These are phyloP conservation scores for Lasioglossum albipes DNA, from an alignment of 1,140 invertebrate genomes.

Conservation along the genomic window DNA sequence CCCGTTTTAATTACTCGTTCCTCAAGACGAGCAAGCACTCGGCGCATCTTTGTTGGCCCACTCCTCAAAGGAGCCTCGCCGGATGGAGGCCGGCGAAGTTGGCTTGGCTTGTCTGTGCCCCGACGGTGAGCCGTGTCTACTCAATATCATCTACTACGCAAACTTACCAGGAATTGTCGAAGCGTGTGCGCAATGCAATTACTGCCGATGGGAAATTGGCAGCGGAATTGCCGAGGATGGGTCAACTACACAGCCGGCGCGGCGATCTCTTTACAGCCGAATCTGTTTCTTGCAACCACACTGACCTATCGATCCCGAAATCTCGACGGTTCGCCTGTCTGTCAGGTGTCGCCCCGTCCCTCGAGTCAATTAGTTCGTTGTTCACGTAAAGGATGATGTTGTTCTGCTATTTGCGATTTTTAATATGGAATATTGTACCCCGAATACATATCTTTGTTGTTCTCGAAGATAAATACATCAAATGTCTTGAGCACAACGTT, in stretches of 20 bases:
- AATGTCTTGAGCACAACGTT: too few species aligned
- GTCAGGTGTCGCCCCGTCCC: too few species aligned
- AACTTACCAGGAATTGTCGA: constrained; percentile 55
- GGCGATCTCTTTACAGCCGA: constrained; percentile 44
- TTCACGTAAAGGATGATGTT: too few species aligned
- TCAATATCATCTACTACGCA: constrained; percentile 32
- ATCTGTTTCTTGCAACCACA: constrained; percentile 12
- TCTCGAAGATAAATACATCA: too few species aligned
- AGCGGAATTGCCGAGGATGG: constrained; percentile 32
- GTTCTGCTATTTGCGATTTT: too few species aligned
- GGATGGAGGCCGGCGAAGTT: background rate
- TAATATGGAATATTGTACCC: too few species aligned
- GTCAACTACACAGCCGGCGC: constrained; percentile 28
- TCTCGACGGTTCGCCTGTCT: too few species aligned
- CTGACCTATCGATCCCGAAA: background rate
- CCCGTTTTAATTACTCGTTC: constrained; percentile 9
- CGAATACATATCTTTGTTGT: too few species aligned
- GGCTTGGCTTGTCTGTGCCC: background rate
- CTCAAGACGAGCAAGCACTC: too few species aligned
- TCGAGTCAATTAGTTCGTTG: too few species aligned
- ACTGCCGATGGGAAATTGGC: constrained; percentile 48
- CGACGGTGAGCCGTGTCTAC: background rate
- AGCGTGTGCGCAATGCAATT: constrained; percentile 51
- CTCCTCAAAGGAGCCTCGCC: background rate
- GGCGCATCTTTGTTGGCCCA: background rate